Evolutionary conservation across 1,140 invertebrate genomes (phyloP).

Genomic region (Temnothorax longispinosus): DNA sequence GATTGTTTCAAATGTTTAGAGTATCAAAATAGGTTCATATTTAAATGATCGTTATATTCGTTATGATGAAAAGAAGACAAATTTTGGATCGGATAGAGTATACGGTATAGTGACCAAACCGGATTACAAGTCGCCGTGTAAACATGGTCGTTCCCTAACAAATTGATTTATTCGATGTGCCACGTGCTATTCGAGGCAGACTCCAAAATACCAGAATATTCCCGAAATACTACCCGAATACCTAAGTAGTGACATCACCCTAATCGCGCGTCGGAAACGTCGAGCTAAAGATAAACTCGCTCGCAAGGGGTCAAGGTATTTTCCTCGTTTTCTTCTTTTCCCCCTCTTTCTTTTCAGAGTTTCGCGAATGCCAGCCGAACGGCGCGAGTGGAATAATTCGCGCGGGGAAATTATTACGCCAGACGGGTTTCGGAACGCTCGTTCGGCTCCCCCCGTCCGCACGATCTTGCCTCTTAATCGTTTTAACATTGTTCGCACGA

Average conservation of each 20-base stretch:
- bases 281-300: constrained; percentile 2
- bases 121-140: too few species aligned
- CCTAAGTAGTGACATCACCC: not conserved
- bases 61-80: too few species aligned
- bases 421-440: not conserved
- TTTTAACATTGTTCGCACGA: constrained; percentile 50
- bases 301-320: too few species aligned
- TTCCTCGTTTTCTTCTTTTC: not conserved
- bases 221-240: not conserved
- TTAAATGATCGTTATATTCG: too few species aligned
- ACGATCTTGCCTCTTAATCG: constrained; percentile 12
- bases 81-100: too few species aligned
- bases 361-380: not conserved
- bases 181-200: not conserved
- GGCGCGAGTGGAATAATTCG: constrained; percentile 32
- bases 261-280: not conserved
- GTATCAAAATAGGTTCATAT: too few species aligned
- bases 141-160: too few species aligned
- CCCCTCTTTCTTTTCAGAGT: not conserved
- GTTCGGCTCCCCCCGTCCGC: not conserved
- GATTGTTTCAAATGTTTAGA: too few species aligned
- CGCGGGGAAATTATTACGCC: constrained; percentile 4
- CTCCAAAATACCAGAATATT: not conserved
- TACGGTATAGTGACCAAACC: too few species aligned
- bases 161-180: not conserved